phyloP scores from a whole-genome alignment of 2,888 invertebrate species.

The Tiliacea aurago region DNA sequence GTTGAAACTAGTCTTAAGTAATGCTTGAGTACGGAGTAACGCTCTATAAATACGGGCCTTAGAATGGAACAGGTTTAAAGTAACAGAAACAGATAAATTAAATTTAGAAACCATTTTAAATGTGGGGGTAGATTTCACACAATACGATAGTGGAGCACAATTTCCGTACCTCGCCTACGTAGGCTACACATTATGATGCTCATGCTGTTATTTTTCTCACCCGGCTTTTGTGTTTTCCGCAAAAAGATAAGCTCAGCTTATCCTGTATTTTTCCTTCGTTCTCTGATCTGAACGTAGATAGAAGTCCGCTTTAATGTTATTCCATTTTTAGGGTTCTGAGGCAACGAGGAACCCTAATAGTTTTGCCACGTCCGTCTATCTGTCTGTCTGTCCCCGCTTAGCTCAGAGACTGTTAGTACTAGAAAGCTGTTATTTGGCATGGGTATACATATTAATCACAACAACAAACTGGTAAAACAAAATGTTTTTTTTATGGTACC shows the following conservation, averaged over 20 bases:
- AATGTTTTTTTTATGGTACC: too few species aligned
- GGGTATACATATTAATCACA: too few species aligned
- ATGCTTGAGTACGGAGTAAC: too few species aligned
- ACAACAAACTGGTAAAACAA: too few species aligned
- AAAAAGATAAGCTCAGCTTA: constrained; percentile 48
- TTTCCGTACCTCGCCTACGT: constrained; percentile 17
- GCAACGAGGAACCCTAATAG: too few species aligned
- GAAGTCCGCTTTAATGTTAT: constrained; percentile 47
- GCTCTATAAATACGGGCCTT: too few species aligned
- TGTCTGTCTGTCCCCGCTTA: too few species aligned
- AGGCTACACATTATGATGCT: constrained; percentile 30
- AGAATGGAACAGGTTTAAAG: neutral
- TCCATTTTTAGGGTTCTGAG: neutral
- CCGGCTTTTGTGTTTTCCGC: constrained; percentile 36
- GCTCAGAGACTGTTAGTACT: too few species aligned
- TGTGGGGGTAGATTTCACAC: constrained; percentile 12
- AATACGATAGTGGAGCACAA: constrained; percentile 30
- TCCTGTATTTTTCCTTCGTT: constrained; percentile 39
- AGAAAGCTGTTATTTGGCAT: too few species aligned
- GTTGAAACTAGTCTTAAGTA: too few species aligned
- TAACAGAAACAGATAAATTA: neutral
- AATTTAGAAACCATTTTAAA: constrained; percentile 23
- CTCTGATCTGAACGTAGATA: constrained; percentile 45
- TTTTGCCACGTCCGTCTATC: too few species aligned
- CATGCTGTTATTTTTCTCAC: constrained; percentile 51